Evolutionary conservation across 1,140 invertebrate genomes (phyloP).

Genomic region (Lepeophtheirus salmonis): DNA sequence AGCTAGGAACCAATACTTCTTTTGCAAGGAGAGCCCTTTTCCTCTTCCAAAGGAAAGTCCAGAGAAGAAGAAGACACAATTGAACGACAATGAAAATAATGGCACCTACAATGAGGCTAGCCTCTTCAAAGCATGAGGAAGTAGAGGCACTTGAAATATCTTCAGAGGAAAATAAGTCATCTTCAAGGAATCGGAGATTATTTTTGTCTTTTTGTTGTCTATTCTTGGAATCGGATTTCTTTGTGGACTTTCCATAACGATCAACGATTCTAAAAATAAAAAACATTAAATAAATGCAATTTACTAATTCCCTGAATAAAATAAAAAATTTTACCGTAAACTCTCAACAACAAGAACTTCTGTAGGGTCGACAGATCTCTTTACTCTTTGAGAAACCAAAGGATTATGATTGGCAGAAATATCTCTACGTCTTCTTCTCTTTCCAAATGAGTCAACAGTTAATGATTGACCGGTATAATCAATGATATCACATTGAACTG

Average conservation of each 20-base stretch:
- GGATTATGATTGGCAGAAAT: not conserved
- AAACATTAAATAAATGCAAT: no score
- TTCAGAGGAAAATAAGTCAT: conserved; percentile 18
- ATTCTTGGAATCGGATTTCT: conserved; percentile 18
- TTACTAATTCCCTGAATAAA: not conserved
- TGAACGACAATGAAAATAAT: conserved; percentile 29
- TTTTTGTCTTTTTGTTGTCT: not conserved
- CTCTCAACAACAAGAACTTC: conserved; percentile 32
- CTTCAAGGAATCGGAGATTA: conserved; percentile 15
- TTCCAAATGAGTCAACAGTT: conserved; percentile 56
- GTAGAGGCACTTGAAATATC: conserved; percentile 15
- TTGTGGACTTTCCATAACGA: conserved; percentile 27
- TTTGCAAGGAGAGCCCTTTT: conserved; percentile 18
- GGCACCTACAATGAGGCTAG: conserved; percentile 26
- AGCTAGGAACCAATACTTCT: conserved; percentile 2
- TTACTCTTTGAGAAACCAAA: not conserved
- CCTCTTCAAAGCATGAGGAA: conserved; percentile 1
- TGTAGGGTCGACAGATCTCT: conserved; percentile 22
- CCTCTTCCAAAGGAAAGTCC: conserved; percentile 28
- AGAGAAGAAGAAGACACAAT: conserved; percentile 27
- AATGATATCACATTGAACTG: conserved; percentile 60
- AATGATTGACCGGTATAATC: conserved; percentile 56
- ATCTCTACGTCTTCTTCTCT: conserved; percentile 38
- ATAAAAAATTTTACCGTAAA: conserved; percentile 24
- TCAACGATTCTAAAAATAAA: conserved; percentile 28